These are phyloP conservation scores for Cinara cedri DNA, from an alignment of 2,888 invertebrate genomes.

Conservation along the genomic window DNA sequence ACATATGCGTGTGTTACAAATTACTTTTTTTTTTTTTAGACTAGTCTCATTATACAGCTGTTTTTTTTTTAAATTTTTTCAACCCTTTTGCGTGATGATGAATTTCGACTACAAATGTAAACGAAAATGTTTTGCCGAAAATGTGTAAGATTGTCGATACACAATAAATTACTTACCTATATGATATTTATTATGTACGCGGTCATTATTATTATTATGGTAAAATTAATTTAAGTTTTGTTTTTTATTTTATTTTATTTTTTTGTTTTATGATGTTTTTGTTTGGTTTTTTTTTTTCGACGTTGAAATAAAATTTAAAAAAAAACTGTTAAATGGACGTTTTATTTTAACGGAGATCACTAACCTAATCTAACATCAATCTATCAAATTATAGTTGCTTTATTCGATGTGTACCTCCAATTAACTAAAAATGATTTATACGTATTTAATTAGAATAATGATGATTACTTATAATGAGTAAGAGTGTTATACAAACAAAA, in stretches of 20 bases:
- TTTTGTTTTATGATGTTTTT: too few species aligned
- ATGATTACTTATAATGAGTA: too few species aligned
- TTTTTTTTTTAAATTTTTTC: slow-evolving; percentile 42
- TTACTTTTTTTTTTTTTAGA: slow-evolving; percentile 33
- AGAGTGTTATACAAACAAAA: too few species aligned
- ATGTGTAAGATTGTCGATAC: slow-evolving; percentile 30
- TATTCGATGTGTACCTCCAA: too few species aligned
- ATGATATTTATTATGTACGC: slow-evolving; percentile 15
- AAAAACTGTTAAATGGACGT: too few species aligned
- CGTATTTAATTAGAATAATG: too few species aligned
- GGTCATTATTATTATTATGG: slow-evolving; percentile 37
- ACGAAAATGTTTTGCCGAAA: slow-evolving; percentile 47
- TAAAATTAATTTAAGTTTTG: slow-evolving; percentile 46
- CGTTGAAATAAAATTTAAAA: too few species aligned
- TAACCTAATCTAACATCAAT: too few species aligned
- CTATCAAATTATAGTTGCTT: too few species aligned
- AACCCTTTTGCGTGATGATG: slow-evolving; percentile 41
- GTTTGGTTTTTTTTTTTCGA: not conserved
- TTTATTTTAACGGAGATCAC: slow-evolving; percentile 32
- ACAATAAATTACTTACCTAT: slow-evolving; percentile 23
- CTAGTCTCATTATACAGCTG: slow-evolving; percentile 31
- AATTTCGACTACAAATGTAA: slow-evolving; percentile 23
- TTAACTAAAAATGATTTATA: too few species aligned
- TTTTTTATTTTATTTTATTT: too few species aligned
- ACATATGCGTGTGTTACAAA: slow-evolving; percentile 4